These are phyloP conservation scores for Oeneis ivallda DNA, from an alignment of 2,888 invertebrate genomes.

Conservation along the genomic window DNA sequence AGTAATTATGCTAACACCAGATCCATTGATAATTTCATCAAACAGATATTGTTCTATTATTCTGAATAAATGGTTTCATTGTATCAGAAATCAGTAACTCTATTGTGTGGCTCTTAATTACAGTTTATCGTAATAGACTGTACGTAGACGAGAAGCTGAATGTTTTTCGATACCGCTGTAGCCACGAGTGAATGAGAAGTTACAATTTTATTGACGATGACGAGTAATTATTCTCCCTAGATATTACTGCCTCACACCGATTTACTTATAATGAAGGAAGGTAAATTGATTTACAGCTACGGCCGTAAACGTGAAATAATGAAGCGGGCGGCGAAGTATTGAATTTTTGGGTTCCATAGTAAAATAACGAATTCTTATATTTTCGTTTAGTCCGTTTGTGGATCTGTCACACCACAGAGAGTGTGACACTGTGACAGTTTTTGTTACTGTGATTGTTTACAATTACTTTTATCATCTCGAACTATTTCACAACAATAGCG, in stretches of 20 bases:
- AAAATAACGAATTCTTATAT: background rate
- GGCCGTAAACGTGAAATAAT: background rate
- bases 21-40: background rate
- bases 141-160: background rate
- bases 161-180: background rate
- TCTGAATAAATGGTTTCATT: background rate
- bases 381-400: no score
- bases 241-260: background rate
- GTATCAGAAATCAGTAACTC: background rate
- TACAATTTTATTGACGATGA: no score
- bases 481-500: background rate
- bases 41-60: background rate
- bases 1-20: slow-evolving; percentile 4
- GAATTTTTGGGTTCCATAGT: no score
- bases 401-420: no score
- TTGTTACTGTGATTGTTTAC: no score
- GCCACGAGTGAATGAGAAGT: background rate
- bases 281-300: background rate
- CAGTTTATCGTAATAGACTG: background rate
- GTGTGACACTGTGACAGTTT: no score
- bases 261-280: background rate
- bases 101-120: slow-evolving; percentile 4
- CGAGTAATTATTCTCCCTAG: background rate
- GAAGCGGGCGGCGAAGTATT: no score
- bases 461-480: slow-evolving; percentile 1